Percentiles rank a stretch among this genome's conserved stretches.
These are phyloP conservation scores for Eledone cirrhosa DNA, from an alignment of 2,888 invertebrate species.

Conservation along the genomic window DNA sequence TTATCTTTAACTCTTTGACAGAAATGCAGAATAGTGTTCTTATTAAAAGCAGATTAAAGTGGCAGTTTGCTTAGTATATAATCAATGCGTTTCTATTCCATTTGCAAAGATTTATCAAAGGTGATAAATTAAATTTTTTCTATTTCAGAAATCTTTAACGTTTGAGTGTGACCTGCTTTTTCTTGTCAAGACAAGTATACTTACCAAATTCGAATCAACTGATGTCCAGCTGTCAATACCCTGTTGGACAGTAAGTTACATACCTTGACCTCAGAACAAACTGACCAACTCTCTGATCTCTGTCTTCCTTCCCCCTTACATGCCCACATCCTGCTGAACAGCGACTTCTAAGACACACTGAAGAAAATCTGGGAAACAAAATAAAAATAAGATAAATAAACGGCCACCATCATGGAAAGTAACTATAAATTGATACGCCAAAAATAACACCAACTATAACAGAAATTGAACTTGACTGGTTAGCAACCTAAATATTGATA, in stretches of 20 bases:
- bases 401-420: no score
- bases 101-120: no score
- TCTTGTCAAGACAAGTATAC: neutral
- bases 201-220: neutral
- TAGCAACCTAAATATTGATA: no score
- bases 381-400: neutral
- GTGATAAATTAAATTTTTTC: neutral
- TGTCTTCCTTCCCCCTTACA: neutral
- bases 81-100: no score
- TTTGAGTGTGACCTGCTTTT: slow-evolving; percentile 21
- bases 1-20: no score
- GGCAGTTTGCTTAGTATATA: no score
- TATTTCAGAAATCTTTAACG: slow-evolving; percentile 17
- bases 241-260: neutral
- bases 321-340: neutral
- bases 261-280: neutral
- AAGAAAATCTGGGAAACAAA: neutral
- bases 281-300: slow-evolving; percentile 1
- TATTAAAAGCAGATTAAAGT: no score
- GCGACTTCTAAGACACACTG: neutral
- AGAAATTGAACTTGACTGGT: no score
- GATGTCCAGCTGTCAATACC: neutral
- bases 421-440: no score
- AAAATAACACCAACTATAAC: no score
- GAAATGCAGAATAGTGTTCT: no score